Evolutionary conservation across 2,113 vertebrate species (phyloP).

Genomic region (western clawed frog (Xenopus tropicalis)): DNA sequence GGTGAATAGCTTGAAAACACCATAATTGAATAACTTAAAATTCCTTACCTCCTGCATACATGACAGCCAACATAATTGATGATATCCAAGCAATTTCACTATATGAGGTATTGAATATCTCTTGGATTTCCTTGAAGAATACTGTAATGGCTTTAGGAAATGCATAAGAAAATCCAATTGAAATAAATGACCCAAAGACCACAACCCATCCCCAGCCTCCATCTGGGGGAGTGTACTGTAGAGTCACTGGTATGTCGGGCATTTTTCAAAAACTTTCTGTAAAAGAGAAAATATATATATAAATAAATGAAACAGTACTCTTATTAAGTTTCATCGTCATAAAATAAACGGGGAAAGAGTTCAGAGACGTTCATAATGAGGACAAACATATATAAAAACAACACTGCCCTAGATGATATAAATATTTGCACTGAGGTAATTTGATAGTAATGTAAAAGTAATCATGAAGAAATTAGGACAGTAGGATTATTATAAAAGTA

Average conservation of each 20-base stretch:
- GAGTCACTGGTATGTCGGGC: slow-evolving; percentile 11
- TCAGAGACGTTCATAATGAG: no score
- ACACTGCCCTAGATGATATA: no score
- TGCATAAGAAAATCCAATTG: slow-evolving; percentile 95
- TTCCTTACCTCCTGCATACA: slow-evolving; percentile 94
- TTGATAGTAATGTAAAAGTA: no score
- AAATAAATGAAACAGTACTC: no score
- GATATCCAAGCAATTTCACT: slow-evolving; percentile 96
- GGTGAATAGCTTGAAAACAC: no score
- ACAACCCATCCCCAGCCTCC: slow-evolving; percentile 97
- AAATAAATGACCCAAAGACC: slow-evolving; percentile 85
- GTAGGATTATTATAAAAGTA: no score
- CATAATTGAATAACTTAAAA: background rate
- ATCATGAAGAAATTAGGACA: no score
- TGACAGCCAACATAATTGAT: slow-evolving; percentile 94
- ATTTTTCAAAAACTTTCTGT: slow-evolving; percentile 14
- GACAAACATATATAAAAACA: no score
- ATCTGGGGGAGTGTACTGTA: slow-evolving; percentile 76
- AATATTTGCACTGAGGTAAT: no score
- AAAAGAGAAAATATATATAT: slow-evolving; percentile 2
- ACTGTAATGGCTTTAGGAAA: slow-evolving; percentile 95
- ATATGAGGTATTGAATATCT: slow-evolving; percentile 79
- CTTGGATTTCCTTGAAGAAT: slow-evolving; percentile 95
- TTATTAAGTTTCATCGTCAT: no score
- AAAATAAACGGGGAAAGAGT: no score